Evolutionary conservation across 2,888 invertebrate genomes (phyloP), one percentile per base, ranked within the genome.

Genomic region (Toxonevra muliebris): DNA sequence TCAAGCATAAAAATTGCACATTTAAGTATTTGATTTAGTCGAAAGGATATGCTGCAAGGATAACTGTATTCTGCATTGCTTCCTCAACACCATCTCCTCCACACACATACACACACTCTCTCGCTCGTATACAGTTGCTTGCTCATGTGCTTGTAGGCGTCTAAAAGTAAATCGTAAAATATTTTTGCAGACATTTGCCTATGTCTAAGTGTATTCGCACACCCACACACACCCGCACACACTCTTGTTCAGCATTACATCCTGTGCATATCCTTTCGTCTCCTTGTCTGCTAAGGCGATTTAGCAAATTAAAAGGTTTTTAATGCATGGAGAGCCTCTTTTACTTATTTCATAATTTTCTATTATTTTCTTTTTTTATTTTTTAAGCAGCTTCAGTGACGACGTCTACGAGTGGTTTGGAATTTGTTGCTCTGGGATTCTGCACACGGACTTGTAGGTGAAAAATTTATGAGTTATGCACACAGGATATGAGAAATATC

Each of bases 231-330:
- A 30, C 40, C 11, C 59, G 52, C 20, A 52, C 58, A 42, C 65
- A 58, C 52, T 50, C 42, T 43, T 20, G 10, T 50, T 19, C 60
- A 54, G 61, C 57, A 65, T 53, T 58, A 48, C 59, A 53, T 54
- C 15, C 66, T 69, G 70, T 71, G 30, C 58, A 66, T 62, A 45
- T 68, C 57, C 45, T 20, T 50, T 50, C 61, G 63, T 65, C 59
- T 45, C 65, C 72, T 72, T 75, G 81, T 81, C 81, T 82, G 81
- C 82, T 78, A 81, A 82, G 81, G 83, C 81, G 81, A 82, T 82
- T 82, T 82, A 82, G 77, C 81, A 82, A 82, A 82, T 82, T 82
- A 82, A 82, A 82, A 82, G 80, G 83, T 77, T 82, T 81, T 82
- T 82, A 82, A 82, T 82, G 83, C 82, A 77, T 79, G 81, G 73